Evolutionary conservation across 2,888 invertebrate genomes (phyloP), one percentile per base, ranked within the genome.

Genomic region (Luffia ferchaultella): DNA sequence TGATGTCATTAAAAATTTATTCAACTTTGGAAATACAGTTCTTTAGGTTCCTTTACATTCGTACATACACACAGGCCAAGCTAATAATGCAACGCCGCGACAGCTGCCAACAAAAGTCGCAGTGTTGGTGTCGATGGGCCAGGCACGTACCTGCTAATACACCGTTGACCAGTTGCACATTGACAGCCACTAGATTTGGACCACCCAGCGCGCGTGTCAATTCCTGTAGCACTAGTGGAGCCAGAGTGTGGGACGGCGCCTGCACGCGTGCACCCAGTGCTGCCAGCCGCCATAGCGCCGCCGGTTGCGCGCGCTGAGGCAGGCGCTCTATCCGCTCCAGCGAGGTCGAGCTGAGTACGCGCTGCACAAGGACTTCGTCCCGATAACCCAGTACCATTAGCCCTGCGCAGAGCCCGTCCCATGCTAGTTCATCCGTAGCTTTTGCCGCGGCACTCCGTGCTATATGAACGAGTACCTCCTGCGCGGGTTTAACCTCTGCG

Each of bases 381-480:
- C 86, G 90, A 58, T 83, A 77, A 42, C 87, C 87, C 15, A 92
- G 66, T 0, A 87, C 76, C 1, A 87, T 85, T 50, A 91, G 67
- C 53, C 88, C 82, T 0, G 87, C 56, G 17, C 86, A 85, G 46
- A 88, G 63, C 60, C 85, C 82, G 0, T 86, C 59, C 85, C 86
- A 87, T 0, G 3, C 30, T 7, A 3, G 5, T 7, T 3, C 5
- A 7, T 12, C 5, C 30, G 5, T 12, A 30, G 30, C 3, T 7
- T 7, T 3, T 30, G 30, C 12, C 3, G 30, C 30, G 12, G 30
- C 12, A n/a, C n/a, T n/a, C n/a, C n/a, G n/a, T 12, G 30, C 30
- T 12, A 30, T 7, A 7, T 30, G 30, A 3, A 7, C 12, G 3
- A 30, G 12, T 30, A 30, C 5, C 3, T 30, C 30, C 12, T 3